Conservation (phyloP, 2,797 vertebrate genomes). For the Gymnothorax javanicus region DNA sequence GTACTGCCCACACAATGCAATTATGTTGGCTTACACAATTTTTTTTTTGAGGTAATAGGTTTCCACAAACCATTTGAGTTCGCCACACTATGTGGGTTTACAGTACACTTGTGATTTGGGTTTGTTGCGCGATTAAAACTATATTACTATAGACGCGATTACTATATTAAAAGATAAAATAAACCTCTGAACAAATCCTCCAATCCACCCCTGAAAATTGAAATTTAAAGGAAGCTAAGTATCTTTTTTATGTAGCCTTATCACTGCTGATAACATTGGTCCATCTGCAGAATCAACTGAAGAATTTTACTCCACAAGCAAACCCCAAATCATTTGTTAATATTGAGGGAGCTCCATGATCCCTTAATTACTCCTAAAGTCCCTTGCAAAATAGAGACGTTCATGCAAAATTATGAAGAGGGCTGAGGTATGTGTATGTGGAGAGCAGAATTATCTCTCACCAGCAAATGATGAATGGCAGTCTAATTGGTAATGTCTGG, state of each 20-base stretch:
- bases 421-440: conserved; percentile 26
- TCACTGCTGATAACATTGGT: conserved; percentile 37
- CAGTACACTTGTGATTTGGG: too few species aligned
- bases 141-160: too few species aligned
- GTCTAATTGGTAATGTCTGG: background rate
- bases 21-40: too few species aligned
- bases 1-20: too few species aligned
- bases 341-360: conserved; percentile 50
- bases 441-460: background rate
- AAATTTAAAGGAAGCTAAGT: too few species aligned
- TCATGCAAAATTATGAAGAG: conserved; percentile 46
- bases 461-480: background rate
- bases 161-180: too few species aligned
- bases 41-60: too few species aligned
- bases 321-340: conserved; percentile 43
- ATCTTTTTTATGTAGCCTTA: background rate
- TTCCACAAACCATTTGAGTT: too few species aligned
- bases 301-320: conserved; percentile 36
- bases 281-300: conserved; percentile 43
- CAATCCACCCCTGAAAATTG: too few species aligned
- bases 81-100: too few species aligned
- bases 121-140: too few species aligned
- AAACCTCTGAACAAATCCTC: too few species aligned
- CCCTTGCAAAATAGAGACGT: conserved; percentile 46
- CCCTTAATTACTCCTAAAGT: conserved; percentile 55